phyloP scores from a whole-genome alignment of 2,797 vertebrate species.

The Mormyrops boulengeri region DNA sequence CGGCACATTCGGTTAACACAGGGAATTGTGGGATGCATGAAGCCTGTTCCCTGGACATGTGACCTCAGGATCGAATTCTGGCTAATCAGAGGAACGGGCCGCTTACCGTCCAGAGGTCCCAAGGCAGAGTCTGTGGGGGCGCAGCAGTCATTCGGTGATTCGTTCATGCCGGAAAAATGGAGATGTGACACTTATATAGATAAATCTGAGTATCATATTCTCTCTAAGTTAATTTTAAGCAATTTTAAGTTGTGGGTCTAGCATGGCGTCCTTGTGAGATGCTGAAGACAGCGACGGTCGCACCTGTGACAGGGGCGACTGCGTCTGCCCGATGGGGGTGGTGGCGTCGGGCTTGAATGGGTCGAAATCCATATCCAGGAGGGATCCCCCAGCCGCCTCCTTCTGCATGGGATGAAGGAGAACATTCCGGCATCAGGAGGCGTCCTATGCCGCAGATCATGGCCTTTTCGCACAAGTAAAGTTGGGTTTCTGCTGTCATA shows the following conservation, averaged over 20 bases:
- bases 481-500: neutral
- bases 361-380: slow-evolving; percentile 92
- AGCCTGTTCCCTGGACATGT: neutral
- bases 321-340: slow-evolving; percentile 56
- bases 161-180: neutral
- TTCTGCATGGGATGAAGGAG: slow-evolving; percentile 43
- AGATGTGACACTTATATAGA: neutral
- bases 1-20: slow-evolving; percentile 13
- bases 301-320: slow-evolving; percentile 86
- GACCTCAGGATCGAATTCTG: neutral
- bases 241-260: slow-evolving; percentile 65
- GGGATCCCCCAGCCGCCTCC: slow-evolving; percentile 77
- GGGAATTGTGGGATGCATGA: neutral
- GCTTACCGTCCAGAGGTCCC: slow-evolving; percentile 96
- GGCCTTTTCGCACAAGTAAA: neutral
- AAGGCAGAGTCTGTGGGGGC: slow-evolving; percentile 78
- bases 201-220: slow-evolving; percentile 46
- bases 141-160: slow-evolving; percentile 22
- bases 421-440: neutral
- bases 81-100: neutral
- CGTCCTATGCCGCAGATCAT: neutral
- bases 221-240: slow-evolving; percentile 71
- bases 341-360: slow-evolving; percentile 81
- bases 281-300: neutral
- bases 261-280: slow-evolving; percentile 53